These are phyloP conservation scores for Emydocephalus ijimae DNA, from an alignment of 2,113 vertebrate species.

Conservation along the genomic window DNA sequence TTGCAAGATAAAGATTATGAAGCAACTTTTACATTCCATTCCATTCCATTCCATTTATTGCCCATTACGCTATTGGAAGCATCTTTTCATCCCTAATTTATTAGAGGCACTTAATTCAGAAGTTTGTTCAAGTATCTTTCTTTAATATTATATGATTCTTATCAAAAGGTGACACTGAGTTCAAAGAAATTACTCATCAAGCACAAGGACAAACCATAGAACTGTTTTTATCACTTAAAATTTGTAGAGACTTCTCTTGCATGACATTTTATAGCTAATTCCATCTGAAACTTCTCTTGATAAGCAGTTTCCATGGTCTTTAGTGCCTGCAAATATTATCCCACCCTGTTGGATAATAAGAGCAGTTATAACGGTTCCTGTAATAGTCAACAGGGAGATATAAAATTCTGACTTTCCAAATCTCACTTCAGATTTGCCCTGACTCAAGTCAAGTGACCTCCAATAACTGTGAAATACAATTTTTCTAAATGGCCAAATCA, in stretches of 20 bases:
- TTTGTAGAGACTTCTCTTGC: background rate
- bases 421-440: background rate
- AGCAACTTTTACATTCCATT: background rate
- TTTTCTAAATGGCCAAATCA: background rate
- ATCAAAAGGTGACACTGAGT: background rate
- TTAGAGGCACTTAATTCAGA: background rate
- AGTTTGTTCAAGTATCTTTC: background rate
- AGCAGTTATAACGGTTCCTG: background rate
- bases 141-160: background rate
- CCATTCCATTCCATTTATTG: background rate
- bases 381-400: background rate
- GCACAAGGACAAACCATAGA: background rate
- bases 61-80: background rate
- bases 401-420: background rate
- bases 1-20: background rate
- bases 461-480: background rate
- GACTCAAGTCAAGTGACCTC: background rate
- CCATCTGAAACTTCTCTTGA: background rate
- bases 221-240: background rate
- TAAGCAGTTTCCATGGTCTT: background rate
- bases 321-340: background rate
- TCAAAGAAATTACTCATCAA: background rate
- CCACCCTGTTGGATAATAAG: background rate
- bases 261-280: background rate
- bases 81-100: background rate